Conservation (phyloP, 2,797 vertebrate genomes). For the Alca torda region DNA sequence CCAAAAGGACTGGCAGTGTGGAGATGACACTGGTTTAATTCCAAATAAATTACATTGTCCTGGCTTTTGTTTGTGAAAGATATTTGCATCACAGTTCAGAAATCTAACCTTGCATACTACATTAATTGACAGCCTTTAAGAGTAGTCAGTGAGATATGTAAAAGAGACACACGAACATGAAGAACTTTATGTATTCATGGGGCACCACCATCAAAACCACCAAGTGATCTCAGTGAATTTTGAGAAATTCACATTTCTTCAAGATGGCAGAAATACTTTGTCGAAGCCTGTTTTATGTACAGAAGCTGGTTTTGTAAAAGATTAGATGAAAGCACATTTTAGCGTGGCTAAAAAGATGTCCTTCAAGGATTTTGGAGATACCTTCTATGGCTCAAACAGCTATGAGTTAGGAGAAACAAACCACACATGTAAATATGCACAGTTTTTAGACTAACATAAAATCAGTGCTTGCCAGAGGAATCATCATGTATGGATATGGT, state of each 20-base stretch:
- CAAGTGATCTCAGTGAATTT: background rate
- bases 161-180: background rate
- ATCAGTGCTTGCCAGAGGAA: background rate
- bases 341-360: background rate
- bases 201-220: background rate
- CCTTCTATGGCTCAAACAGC: background rate
- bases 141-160: background rate
- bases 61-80: background rate
- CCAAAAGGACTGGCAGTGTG: background rate
- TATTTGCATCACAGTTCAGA: background rate
- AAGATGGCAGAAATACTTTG: background rate
- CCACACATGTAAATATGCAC: background rate
- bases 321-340: background rate
- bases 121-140: background rate
- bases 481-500: background rate
- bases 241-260: background rate
- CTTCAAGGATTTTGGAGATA: background rate
- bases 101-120: background rate
- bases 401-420: background rate
- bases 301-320: background rate
- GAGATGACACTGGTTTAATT: background rate
- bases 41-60: background rate
- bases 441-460: background rate
- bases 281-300: background rate
- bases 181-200: background rate